Base-by-base conservation (phyloP, 2,888 invertebrate genomes). In the Stegophylla sp. region DNA sequence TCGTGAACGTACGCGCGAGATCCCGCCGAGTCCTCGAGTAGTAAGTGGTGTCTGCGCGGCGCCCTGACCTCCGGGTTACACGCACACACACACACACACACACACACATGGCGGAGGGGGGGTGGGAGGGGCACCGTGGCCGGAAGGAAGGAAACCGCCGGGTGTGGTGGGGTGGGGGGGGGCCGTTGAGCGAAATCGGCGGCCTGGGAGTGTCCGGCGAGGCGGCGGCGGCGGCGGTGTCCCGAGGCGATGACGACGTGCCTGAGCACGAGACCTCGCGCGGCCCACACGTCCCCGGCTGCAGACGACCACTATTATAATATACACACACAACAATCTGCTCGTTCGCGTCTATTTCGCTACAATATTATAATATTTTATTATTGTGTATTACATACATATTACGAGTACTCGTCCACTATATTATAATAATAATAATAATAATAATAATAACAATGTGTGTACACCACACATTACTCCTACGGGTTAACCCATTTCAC, bases 401-500 rank as follows among this genome's bases (percentile, higher is more conserved):
- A n/a, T n/a, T n/a, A n/a, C n/a, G n/a, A n/a, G n/a, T n/a, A n/a
- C n/a, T n/a, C n/a, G n/a, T n/a, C n/a, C n/a, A n/a, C n/a, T n/a
- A n/a, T n/a, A n/a, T n/a, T n/a, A n/a, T n/a, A n/a, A n/a, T n/a
- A n/a, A 59, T 56, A 23, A 20, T 10, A 12, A 56, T 23, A 23
- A 56, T 13, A 26, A 59, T 26, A 26, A 59, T 59, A 59, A 59
- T 26, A 26, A 34, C 7, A 34, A 34, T 34, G 34, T 34, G 34
- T 34, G 7, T 10, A 23, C 23, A n/a, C 53, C 0, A 13, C 45
- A 43, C n/a, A 51, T 20, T 51, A 76, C 76, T 67, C 79, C 79
- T 79, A 79, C 79, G 79, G 45, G 13, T 69, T 71, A 71, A 79
- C 79, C 79, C 69, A 71, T 79, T 79, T 79, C 61, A 79, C 79